phyloP scores from a whole-genome alignment of 37 sponge, comb jelly and placozoan species.

The Oscarella lobularis region DNA sequence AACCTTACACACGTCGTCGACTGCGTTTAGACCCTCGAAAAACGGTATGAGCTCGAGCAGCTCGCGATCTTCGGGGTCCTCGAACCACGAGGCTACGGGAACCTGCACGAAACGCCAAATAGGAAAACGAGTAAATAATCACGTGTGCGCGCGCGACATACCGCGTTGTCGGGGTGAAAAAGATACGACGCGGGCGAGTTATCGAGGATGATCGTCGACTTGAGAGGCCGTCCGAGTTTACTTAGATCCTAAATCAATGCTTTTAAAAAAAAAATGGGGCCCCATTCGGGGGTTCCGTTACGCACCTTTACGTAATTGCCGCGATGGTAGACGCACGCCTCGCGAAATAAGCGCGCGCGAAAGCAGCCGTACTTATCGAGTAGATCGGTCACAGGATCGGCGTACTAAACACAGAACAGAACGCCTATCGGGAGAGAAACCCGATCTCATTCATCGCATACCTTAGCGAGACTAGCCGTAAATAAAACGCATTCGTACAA shows the following conservation, averaged over 20 bases:
- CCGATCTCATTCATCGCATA: no score
- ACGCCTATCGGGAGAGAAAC: neutral
- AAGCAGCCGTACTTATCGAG: slow-evolving; percentile 78
- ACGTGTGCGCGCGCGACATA: slow-evolving; percentile 2
- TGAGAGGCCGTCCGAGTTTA: slow-evolving; percentile 76
- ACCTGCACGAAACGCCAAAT: slow-evolving; percentile 46
- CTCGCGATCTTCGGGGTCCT: slow-evolving; percentile 94
- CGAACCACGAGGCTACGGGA: slow-evolving; percentile 97
- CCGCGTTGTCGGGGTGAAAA: slow-evolving; percentile 98
- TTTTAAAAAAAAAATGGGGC: neutral
- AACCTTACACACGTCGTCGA: slow-evolving; percentile 73
- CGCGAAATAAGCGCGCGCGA: slow-evolving; percentile 73
- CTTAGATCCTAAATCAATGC: slow-evolving; percentile 94
- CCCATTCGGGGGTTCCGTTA: neutral
- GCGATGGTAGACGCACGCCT: slow-evolving; percentile 92
- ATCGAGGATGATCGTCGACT: slow-evolving; percentile 80
- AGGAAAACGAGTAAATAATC: neutral
- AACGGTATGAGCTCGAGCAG: slow-evolving; percentile 92
- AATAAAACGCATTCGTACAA: slow-evolving; percentile 97
- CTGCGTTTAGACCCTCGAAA: slow-evolving; percentile 86
- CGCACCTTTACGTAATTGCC: slow-evolving; percentile 95
- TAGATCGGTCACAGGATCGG: slow-evolving; percentile 94
- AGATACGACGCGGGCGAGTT: slow-evolving; percentile 97
- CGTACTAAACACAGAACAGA: slow-evolving; percentile 75
- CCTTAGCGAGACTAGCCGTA: slow-evolving; percentile 95